These are phyloP conservation scores for Dusona sp. DNA, from an alignment of 2,888 invertebrate species.

Conservation along the genomic window DNA sequence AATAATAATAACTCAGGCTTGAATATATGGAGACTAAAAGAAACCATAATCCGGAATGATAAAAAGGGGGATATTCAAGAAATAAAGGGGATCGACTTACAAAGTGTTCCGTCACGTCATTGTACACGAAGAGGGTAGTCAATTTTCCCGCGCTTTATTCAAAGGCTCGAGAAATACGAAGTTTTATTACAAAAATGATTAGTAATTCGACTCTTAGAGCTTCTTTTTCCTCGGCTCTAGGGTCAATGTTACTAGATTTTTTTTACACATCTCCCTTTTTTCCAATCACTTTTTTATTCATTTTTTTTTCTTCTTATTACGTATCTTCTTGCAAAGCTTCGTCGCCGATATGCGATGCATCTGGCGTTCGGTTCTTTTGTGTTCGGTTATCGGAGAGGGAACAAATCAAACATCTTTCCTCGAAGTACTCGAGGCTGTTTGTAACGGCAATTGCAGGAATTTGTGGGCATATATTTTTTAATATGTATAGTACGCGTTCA, in stretches of 20 bases:
- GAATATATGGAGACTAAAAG: background rate
- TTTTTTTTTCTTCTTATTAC: background rate
- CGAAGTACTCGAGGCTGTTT: constrained; percentile 44
- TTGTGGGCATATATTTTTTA: constrained; percentile 38
- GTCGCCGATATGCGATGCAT: constrained; percentile 46
- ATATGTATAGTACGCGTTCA: constrained; percentile 11
- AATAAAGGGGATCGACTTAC: constrained; percentile 36
- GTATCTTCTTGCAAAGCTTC: constrained; percentile 46
- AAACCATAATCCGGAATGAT: background rate
- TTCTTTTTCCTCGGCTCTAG: constrained; percentile 1
- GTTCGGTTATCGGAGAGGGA: constrained; percentile 43
- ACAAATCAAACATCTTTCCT: constrained; percentile 46
- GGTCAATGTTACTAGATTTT: background rate
- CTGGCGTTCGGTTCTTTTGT: constrained; percentile 52
- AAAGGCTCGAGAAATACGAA: background rate
- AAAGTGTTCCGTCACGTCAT: background rate
- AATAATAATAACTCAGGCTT: background rate
- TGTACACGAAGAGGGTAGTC: background rate
- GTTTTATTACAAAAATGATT: constrained; percentile 29
- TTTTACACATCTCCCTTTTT: background rate
- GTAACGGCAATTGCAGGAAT: constrained; percentile 39
- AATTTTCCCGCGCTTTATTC: background rate
- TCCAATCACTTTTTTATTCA: background rate
- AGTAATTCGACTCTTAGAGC: constrained; percentile 37
- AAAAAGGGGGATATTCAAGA: background rate